Evolutionary conservation across 2,797 vertebrate genomes (phyloP).

Genomic region (Poecilia velifera): DNA sequence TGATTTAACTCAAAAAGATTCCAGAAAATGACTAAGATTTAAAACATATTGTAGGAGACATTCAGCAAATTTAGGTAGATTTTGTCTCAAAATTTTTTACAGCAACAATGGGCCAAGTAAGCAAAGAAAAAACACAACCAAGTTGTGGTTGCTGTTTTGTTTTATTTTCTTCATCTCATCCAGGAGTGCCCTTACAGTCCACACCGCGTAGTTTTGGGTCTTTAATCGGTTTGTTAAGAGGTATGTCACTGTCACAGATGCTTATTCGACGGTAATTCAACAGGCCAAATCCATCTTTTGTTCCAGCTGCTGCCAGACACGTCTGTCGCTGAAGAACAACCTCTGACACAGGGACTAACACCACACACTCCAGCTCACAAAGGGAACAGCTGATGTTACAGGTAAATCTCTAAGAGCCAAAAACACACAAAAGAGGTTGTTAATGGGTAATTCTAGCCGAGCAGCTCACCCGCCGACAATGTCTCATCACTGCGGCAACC

Average conservation of each 20-base stretch:
- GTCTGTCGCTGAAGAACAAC: slow-evolving; percentile 39
- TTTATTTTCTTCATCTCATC: background rate
- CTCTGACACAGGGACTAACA: slow-evolving; percentile 23
- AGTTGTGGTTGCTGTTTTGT: too few species aligned
- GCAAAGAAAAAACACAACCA: background rate
- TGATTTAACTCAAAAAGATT: background rate
- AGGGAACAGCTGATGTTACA: slow-evolving; percentile 15
- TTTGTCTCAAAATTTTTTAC: background rate
- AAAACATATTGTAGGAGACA: background rate
- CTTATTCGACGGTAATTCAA: slow-evolving; percentile 60
- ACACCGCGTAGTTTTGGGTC: slow-evolving; percentile 2
- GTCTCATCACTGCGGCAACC: slow-evolving; percentile 90
- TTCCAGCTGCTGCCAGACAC: slow-evolving; percentile 39
- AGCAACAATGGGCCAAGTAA: background rate
- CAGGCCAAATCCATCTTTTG: slow-evolving; percentile 54
- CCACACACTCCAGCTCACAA: slow-evolving; percentile 18
- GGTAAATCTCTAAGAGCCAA: slow-evolving; percentile 21
- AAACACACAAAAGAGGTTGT: slow-evolving; percentile 20
- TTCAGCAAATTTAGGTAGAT: background rate
- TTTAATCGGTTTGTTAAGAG: slow-evolving; percentile 28
- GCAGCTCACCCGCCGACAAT: slow-evolving; percentile 88
- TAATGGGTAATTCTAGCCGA: slow-evolving; percentile 16
- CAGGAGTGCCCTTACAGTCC: background rate
- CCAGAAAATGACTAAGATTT: background rate
- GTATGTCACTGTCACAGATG: slow-evolving; percentile 25